Evolutionary conservation across 2,888 invertebrate species (phyloP).

Genomic region (Sarcophaga caerulescens): DNA sequence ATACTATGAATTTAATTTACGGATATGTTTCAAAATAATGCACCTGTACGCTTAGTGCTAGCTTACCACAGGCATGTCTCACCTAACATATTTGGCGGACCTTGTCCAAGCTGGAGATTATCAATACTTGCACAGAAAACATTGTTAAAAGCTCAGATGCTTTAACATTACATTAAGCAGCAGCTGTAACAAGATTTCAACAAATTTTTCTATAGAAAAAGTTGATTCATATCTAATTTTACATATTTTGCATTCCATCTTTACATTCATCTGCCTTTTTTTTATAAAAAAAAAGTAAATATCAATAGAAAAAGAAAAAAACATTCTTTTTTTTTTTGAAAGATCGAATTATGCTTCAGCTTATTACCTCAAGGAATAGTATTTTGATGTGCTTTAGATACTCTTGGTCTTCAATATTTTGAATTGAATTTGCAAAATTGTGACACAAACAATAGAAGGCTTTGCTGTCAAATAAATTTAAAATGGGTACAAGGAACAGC

Average conservation of each 20-base stretch:
- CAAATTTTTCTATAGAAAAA: not conserved
- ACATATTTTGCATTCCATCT: constrained; percentile 40
- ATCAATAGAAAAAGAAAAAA: constrained; percentile 32
- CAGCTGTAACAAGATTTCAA: not conserved
- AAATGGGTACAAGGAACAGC: constrained; percentile 38
- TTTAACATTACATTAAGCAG: not conserved
- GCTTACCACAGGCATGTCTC: no score
- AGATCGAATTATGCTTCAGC: constrained; percentile 23
- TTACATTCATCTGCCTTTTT: constrained; percentile 23
- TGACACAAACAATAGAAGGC: constrained; percentile 56
- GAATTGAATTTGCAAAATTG: constrained; percentile 28
- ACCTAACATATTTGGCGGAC: no score
- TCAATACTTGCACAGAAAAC: no score
- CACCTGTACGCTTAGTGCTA: no score
- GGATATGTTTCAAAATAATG: no score
- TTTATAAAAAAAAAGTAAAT: constrained; percentile 13
- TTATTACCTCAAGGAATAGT: constrained; percentile 1
- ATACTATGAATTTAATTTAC: no score
- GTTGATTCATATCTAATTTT: not conserved
- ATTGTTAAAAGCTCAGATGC: no score
- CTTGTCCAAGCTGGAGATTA: no score
- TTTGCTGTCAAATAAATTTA: constrained; percentile 63
- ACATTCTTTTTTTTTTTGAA: constrained; percentile 1
- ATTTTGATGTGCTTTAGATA: constrained; percentile 14
- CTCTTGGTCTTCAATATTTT: constrained; percentile 21